These are phyloP conservation scores for Cerceris ruficornis DNA, from an alignment of 2,888 invertebrate species.

Conservation along the genomic window DNA sequence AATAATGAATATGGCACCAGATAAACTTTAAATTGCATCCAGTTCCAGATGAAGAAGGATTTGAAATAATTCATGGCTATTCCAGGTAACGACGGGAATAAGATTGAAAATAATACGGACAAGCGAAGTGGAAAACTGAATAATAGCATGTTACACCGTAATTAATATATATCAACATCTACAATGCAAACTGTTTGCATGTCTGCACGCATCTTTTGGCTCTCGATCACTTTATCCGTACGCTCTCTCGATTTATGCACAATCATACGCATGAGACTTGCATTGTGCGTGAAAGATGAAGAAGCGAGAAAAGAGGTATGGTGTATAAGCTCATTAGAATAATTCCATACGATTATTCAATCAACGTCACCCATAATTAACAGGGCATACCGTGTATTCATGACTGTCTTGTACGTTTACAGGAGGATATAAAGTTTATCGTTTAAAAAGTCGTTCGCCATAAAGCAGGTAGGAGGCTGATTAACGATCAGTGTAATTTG, in stretches of 20 bases:
- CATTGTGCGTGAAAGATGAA: constrained; percentile 21
- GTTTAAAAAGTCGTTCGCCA: constrained; percentile 29
- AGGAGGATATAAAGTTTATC: constrained; percentile 27
- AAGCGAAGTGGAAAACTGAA: too few relatives aligned
- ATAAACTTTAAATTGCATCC: too few relatives aligned
- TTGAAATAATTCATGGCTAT: too few relatives aligned
- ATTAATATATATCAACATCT: too few relatives aligned
- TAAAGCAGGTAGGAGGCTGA: constrained; percentile 24
- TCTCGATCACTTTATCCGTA: constrained; percentile 2
- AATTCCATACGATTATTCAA: constrained; percentile 66
- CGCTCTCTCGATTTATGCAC: neutral
- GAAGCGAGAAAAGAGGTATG: constrained; percentile 13
- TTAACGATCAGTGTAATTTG: constrained; percentile 40
- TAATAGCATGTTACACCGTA: too few relatives aligned
- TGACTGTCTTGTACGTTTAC: constrained; percentile 18
- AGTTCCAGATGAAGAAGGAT: too few relatives aligned
- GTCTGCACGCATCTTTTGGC: too few relatives aligned
- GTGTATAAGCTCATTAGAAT: constrained; percentile 49
- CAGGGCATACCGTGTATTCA: constrained; percentile 20
- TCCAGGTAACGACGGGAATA: too few relatives aligned
- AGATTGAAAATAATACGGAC: too few relatives aligned
- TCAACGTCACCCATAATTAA: constrained; percentile 55
- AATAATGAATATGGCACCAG: too few relatives aligned
- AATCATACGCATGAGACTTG: constrained; percentile 1
- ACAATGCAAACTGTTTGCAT: too few relatives aligned